phyloP scores from a whole-genome alignment of 2,113 vertebrate species.

The Promerops cafer region DNA sequence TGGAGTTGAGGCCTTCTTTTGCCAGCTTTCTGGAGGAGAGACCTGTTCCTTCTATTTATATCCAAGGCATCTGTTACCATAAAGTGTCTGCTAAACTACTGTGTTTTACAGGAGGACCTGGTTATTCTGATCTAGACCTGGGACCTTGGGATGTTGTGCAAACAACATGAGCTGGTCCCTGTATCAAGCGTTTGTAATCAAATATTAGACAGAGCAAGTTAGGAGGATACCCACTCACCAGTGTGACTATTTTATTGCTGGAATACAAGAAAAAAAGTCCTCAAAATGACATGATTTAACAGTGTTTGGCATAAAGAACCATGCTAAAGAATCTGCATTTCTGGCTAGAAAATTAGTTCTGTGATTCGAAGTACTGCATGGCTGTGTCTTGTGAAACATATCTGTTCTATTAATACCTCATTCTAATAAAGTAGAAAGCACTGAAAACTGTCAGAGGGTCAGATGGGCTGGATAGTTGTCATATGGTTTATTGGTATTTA shows the following conservation, averaged over 20 bases:
- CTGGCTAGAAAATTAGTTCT: neutral
- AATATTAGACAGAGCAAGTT: neutral
- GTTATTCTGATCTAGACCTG: neutral
- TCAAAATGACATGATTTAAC: neutral
- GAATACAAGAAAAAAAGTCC: neutral
- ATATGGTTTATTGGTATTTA: constrained; percentile 40
- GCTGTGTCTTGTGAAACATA: neutral
- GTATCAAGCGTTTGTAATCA: neutral
- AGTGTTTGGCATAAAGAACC: neutral
- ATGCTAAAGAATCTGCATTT: neutral
- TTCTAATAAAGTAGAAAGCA: constrained; percentile 24
- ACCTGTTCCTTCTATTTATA: neutral
- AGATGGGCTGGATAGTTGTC: constrained; percentile 13
- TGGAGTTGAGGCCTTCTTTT: neutral
- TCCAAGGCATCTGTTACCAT: neutral
- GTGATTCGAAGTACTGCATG: neutral
- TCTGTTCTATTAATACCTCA: constrained; percentile 5
- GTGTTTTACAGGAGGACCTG: neutral
- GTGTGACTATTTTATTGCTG: neutral
- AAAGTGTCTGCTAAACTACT: neutral
- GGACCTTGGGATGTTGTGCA: neutral
- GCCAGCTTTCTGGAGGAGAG: neutral
- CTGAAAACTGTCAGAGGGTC: neutral
- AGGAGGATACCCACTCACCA: neutral
- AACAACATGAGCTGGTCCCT: neutral